phyloP scores from a whole-genome alignment of 2,888 invertebrate species.

The Tipula helvola region DNA sequence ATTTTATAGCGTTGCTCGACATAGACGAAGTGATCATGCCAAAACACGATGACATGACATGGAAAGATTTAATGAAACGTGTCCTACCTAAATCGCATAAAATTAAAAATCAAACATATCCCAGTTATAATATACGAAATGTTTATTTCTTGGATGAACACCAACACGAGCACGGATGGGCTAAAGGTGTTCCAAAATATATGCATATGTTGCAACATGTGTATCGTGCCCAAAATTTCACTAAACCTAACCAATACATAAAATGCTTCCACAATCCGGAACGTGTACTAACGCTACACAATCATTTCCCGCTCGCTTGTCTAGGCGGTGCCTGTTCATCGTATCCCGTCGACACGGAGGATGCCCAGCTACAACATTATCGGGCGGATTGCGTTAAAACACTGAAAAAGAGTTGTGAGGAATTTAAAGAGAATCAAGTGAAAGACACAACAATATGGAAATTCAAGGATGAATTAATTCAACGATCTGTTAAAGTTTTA shows the following conservation, averaged over 20 bases:
- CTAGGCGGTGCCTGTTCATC: constrained; percentile 74
- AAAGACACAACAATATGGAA: constrained; percentile 81
- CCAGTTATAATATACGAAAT: constrained; percentile 77
- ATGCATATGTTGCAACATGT: constrained; percentile 93
- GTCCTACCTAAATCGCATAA: constrained; percentile 55
- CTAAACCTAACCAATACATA: constrained; percentile 84
- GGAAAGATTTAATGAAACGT: constrained; percentile 66
- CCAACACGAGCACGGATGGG: constrained; percentile 64
- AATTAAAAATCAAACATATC: constrained; percentile 43
- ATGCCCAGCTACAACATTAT: constrained; percentile 88
- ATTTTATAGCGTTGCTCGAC: constrained; percentile 81
- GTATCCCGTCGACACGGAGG: constrained; percentile 65
- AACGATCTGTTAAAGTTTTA: constrained; percentile 56
- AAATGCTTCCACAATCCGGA: constrained; percentile 91
- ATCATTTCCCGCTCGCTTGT: constrained; percentile 85
- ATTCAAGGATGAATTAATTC: constrained; percentile 64
- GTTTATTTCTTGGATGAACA: constrained; percentile 87
- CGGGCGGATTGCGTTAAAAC: constrained; percentile 84
- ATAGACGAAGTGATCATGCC: constrained; percentile 95
- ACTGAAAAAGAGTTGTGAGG: constrained; percentile 69
- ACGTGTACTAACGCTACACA: constrained; percentile 77
- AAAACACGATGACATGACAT: constrained; percentile 51
- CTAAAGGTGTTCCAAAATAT: constrained; percentile 68
- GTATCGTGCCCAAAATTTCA: constrained; percentile 79
- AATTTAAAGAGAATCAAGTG: constrained; percentile 68